Evolutionary conservation across 2,797 vertebrate genomes (phyloP).

Genomic region (Anniella stebbinsi): DNA sequence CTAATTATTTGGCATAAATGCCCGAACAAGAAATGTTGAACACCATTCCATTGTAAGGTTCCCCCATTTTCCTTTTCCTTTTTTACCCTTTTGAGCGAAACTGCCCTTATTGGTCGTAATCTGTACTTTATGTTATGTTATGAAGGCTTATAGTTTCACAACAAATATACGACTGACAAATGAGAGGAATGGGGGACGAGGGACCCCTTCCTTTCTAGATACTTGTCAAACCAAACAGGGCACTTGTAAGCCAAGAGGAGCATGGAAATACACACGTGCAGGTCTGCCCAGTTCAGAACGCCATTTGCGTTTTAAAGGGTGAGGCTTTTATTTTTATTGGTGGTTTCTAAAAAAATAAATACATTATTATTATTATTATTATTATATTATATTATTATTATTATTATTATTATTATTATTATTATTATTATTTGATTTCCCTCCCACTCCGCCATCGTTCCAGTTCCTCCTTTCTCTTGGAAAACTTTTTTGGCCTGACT

Average conservation of each 20-base stretch:
- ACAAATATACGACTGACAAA: not conserved
- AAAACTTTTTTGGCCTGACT: not conserved
- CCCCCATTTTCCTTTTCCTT: no score
- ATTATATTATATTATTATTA: no score
- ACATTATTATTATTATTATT: no score
- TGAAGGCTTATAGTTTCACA: not conserved
- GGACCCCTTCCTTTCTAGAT: no score
- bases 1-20: slow-evolving; percentile 61
- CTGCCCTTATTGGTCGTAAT: not conserved
- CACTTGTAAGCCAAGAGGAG: not conserved
- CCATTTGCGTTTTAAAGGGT: not conserved
- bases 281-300: no score
- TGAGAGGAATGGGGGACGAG: not conserved
- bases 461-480: not conserved
- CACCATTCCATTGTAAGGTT: slow-evolving; percentile 38
- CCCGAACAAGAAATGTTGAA: slow-evolving; percentile 56
- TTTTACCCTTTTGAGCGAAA: no score
- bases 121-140: not conserved
- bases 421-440: not conserved
- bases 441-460: not conserved
- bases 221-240: slow-evolving; percentile 24
- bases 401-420: no score
- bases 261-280: not conserved
- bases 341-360: not conserved
- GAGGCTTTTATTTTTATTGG: not conserved